Evolutionary conservation across 2,797 vertebrate species (phyloP).

Genomic region (Enteromius anoplus): DNA sequence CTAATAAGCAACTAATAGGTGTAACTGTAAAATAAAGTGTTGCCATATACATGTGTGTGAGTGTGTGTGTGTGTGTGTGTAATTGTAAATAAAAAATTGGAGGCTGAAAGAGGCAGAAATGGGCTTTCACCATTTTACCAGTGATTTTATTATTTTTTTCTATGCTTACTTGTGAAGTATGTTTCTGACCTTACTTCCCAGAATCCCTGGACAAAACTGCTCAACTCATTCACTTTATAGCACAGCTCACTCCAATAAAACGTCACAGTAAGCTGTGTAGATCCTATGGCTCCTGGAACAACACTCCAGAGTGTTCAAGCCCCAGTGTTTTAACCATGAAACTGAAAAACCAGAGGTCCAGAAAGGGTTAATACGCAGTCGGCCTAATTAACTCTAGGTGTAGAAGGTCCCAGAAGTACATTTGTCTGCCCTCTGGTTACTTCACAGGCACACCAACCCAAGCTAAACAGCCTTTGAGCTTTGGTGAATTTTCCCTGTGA

Average conservation of each 20-base stretch:
- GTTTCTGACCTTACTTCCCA: constrained; percentile 23
- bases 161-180: not conserved
- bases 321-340: constrained; percentile 54
- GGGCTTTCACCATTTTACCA: not conserved
- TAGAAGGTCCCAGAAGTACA: constrained; percentile 39
- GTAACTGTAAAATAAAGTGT: no score
- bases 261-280: constrained; percentile 75
- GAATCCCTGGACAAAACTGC: constrained; percentile 34
- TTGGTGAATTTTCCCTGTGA: constrained; percentile 34
- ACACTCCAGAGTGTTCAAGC: constrained; percentile 50
- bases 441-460: constrained; percentile 47
- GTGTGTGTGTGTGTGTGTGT: no score
- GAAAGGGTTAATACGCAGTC: constrained; percentile 43
- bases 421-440: constrained; percentile 24
- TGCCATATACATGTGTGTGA: no score
- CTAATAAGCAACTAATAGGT: no score
- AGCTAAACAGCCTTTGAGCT: constrained; percentile 41
- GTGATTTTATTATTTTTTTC: not conserved
- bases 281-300: constrained; percentile 61
- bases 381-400: constrained; percentile 59
- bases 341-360: constrained; percentile 19
- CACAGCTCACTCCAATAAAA: constrained; percentile 39
- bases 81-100: not conserved
- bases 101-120: not conserved
- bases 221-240: constrained; percentile 47